These are phyloP conservation scores for Tricholaema leucomelas DNA, from an alignment of 2,113 vertebrate species.

Conservation along the genomic window DNA sequence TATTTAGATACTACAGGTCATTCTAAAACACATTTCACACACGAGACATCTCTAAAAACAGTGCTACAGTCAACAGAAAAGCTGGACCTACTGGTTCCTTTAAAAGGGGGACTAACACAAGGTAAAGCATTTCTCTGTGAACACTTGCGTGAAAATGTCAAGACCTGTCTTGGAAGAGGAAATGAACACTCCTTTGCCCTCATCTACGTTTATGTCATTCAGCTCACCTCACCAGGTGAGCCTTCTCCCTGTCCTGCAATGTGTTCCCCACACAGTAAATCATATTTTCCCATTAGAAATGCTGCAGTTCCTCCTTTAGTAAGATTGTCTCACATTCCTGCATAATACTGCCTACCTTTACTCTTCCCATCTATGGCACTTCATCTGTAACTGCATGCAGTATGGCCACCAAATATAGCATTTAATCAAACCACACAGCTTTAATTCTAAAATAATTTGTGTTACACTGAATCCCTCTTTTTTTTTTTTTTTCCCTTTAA, in stretches of 20 bases:
- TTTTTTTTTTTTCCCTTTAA: background rate
- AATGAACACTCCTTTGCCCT: background rate
- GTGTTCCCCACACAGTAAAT: background rate
- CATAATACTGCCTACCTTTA: background rate
- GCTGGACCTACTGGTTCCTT: background rate
- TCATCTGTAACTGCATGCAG: background rate
- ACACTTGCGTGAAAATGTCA: background rate
- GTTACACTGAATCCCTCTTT: background rate
- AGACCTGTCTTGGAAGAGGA: background rate
- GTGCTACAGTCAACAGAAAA: background rate
- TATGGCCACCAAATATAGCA: background rate
- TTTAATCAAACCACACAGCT: accelerated
- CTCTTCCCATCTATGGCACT: background rate
- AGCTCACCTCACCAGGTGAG: accelerated
- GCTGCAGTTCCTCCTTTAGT: background rate
- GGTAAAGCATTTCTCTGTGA: background rate
- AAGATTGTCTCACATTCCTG: background rate
- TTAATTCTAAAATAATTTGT: background rate
- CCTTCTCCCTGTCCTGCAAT: background rate
- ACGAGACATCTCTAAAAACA: background rate
- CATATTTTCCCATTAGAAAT: background rate
- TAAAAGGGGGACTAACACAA: background rate
- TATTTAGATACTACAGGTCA: background rate
- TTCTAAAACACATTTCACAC: background rate
- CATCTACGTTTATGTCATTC: background rate